A percentile compares a stretch with the other conserved stretches of the same genome.
Conservation (phyloP, 2,797 vertebrate genomes). For the Dromococcyx pavoninus region DNA sequence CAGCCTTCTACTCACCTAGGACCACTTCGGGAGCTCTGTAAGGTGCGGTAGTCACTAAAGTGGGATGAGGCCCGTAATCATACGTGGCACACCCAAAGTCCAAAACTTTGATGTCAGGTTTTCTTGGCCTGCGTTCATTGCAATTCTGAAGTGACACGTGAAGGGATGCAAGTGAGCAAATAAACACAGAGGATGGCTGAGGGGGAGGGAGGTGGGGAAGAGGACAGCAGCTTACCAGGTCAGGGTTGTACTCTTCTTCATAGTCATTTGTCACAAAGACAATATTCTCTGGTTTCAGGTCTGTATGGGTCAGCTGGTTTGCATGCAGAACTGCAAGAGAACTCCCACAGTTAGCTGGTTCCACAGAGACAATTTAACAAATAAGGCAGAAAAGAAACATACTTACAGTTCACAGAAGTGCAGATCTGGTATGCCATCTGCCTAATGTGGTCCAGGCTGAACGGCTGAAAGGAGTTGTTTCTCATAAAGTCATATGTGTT, state of each 20-base stretch:
- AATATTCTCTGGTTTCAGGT: conserved; percentile 94
- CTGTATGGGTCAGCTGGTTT: conserved; percentile 92
- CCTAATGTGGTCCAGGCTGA: conserved; percentile 85
- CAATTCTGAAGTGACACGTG: conserved; percentile 77
- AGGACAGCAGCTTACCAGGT: conserved; percentile 76
- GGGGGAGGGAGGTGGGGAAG: too few relatives aligned
- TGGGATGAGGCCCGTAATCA: conserved; percentile 87
- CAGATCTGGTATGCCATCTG: conserved; percentile 89
- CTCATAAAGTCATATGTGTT: conserved; percentile 92
- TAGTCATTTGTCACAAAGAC: conserved; percentile 88
- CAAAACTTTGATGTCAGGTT: conserved; percentile 85
- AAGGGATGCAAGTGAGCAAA: neutral
- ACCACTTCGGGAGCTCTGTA: conserved; percentile 91
- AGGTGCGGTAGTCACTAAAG: conserved; percentile 86
- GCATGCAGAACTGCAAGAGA: conserved; percentile 84
- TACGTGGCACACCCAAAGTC: conserved; percentile 90
- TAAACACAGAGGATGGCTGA: neutral
- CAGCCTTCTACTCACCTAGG: conserved; percentile 76
- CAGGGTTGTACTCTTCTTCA: conserved; percentile 82
- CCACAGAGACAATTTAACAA: neutral
- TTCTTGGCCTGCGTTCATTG: conserved; percentile 84
- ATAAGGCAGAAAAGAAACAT: neutral
- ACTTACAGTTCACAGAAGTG: conserved; percentile 87
- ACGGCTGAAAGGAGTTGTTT: conserved; percentile 90
- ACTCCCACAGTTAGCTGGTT: neutral